These are phyloP conservation scores for Tragulus kanchil DNA, from an alignment of 2,113 vertebrate genomes.

Conservation along the genomic window DNA sequence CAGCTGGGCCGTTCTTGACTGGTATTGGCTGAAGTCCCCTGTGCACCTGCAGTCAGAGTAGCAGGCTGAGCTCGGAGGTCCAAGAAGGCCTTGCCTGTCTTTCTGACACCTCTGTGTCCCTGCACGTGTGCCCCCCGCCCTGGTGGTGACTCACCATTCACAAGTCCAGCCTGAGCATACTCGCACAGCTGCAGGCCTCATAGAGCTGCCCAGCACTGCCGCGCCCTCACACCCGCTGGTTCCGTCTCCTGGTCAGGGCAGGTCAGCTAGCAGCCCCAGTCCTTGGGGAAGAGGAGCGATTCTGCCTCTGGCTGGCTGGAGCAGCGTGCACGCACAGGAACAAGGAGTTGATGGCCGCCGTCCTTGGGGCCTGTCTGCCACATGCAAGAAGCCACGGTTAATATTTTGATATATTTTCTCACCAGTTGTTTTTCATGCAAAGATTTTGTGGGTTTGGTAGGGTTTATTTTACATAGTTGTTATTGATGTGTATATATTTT, in stretches of 20 bases:
- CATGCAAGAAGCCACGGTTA: background rate
- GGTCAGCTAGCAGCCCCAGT: background rate
- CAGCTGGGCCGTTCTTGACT: background rate
- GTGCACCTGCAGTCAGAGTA: background rate
- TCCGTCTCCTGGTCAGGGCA: background rate
- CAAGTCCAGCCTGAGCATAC: background rate
- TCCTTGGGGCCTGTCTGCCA: background rate
- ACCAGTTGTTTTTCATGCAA: background rate
- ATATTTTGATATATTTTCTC: background rate
- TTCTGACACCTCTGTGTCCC: background rate
- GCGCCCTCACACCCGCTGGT: background rate
- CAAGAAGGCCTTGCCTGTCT: background rate
- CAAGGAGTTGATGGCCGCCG: no score
- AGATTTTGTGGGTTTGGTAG: background rate
- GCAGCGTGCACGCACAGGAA: accelerated
- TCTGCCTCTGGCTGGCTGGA: background rate
- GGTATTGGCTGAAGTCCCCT: background rate
- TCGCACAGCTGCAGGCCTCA: background rate
- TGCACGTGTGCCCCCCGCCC: background rate
- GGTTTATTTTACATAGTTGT: background rate
- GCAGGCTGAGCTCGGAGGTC: background rate
- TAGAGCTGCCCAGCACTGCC: background rate
- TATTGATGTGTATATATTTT: background rate
- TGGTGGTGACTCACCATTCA: background rate
- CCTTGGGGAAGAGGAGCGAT: background rate